phyloP scores from a whole-genome alignment of 2,113 vertebrate genomes.

The Cacatua alba region DNA sequence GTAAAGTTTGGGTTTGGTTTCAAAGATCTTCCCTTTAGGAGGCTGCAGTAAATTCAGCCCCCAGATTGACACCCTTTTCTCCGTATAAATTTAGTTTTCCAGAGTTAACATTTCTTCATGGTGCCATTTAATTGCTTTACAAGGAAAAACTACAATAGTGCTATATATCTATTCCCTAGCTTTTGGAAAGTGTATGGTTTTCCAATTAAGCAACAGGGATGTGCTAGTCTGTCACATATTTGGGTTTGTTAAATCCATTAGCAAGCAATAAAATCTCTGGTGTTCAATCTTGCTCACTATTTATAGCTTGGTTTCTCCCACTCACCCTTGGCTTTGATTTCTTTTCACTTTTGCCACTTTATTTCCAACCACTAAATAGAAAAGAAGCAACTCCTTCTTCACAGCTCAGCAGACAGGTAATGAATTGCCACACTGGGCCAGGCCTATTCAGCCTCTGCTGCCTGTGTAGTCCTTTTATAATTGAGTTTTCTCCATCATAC shows the following conservation, averaged over 20 bases:
- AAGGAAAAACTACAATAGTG: background rate
- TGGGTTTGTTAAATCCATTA: conserved; percentile 56
- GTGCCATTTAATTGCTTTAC: conserved; percentile 33
- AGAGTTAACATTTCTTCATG: background rate
- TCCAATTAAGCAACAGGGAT: conserved; percentile 35
- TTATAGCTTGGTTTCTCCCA: background rate
- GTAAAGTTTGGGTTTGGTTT: background rate
- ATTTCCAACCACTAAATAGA: background rate
- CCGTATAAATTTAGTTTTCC: conserved; percentile 6
- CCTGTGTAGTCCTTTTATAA: background rate
- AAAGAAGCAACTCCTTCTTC: background rate
- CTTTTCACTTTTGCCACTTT: background rate
- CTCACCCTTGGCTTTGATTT: background rate
- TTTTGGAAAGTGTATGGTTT: conserved; percentile 36
- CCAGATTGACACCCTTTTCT: background rate
- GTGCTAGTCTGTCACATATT: background rate
- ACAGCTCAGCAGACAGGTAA: background rate
- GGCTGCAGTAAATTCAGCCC: background rate
- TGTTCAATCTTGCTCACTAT: background rate
- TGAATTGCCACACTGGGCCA: accelerated
- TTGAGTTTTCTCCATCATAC: background rate
- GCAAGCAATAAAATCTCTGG: background rate
- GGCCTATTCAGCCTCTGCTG: background rate
- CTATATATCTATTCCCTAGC: background rate
- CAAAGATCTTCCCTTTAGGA: conserved; percentile 30